Evolutionary conservation across 2,888 invertebrate genomes (phyloP).

Genomic region (Physocephala rufipes): DNA sequence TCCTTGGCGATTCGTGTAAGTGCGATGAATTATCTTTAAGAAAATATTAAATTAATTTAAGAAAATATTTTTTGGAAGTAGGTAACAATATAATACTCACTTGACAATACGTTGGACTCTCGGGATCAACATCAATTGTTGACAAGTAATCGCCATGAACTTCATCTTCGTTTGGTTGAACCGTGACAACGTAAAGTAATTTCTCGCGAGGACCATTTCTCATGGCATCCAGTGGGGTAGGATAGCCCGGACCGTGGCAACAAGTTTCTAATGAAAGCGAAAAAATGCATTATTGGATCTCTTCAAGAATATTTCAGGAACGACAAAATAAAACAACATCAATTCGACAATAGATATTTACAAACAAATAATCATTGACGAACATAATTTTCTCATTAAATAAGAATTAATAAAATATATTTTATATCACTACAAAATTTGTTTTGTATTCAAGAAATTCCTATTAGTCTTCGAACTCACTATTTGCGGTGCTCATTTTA

Average conservation of each 20-base stretch:
- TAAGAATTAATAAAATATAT: too few species aligned
- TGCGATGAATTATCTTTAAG: conserved; percentile 90
- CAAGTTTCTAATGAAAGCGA: conserved; percentile 52
- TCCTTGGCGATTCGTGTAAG: conserved; percentile 77
- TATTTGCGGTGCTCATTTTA: too few species aligned
- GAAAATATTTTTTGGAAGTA: not conserved
- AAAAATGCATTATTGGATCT: not conserved
- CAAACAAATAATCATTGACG: too few species aligned
- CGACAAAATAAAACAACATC: too few species aligned
- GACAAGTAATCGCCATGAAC: conserved; percentile 87
- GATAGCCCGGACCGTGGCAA: conserved; percentile 77
- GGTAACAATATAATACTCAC: too few species aligned
- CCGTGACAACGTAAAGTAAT: conserved; percentile 88
- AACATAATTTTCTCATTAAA: too few species aligned
- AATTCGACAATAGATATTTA: too few species aligned
- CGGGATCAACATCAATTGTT: conserved; percentile 91
- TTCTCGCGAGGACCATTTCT: conserved; percentile 83
- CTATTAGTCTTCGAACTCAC: too few species aligned
- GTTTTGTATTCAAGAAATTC: too few species aligned
- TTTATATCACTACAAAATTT: too few species aligned
- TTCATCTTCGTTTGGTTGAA: conserved; percentile 74
- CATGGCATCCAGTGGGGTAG: conserved; percentile 84
- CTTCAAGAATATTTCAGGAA: too few species aligned
- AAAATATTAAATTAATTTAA: too few species aligned
- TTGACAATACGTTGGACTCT: conserved; percentile 84